Evolutionary conservation across 1,140 invertebrate genomes (phyloP).

Genomic region (Spodoptera frugiperda): DNA sequence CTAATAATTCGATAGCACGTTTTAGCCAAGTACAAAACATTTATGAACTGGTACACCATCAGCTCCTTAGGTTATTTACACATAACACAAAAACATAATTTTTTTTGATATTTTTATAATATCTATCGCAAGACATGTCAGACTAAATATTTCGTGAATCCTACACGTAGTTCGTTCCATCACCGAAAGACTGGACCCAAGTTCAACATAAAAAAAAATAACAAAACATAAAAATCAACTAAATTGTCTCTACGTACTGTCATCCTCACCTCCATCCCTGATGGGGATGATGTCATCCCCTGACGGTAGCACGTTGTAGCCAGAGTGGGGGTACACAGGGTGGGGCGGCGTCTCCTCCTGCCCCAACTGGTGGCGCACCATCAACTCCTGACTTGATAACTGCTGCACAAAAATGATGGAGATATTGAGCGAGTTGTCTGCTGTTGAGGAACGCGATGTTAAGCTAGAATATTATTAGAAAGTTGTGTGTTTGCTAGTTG

Average conservation of each 20-base stretch:
- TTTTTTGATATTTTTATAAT: no score
- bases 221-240: neutral
- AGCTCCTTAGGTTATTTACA: no score
- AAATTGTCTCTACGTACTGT: conserved; percentile 18
- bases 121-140: no score
- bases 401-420: neutral
- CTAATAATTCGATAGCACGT: no score
- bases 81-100: no score
- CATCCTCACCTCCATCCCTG: conserved; percentile 75
- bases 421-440: no score
- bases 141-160: no score
- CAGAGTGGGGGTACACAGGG: conserved; percentile 70
- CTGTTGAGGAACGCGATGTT: no score
- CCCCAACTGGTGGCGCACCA: conserved; percentile 68
- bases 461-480: no score
- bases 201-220: neutral
- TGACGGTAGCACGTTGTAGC: conserved; percentile 63
- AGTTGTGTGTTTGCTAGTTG: no score
- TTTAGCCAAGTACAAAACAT: no score
- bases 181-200: neutral
- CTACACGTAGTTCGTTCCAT: neutral
- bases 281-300: conserved; percentile 80
- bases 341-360: conserved; percentile 77
- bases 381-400: conserved; percentile 58
- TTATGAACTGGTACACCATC: no score